Base-by-base conservation (phyloP, 2,113 vertebrate species). In the Hippocampus abdominalis region DNA sequence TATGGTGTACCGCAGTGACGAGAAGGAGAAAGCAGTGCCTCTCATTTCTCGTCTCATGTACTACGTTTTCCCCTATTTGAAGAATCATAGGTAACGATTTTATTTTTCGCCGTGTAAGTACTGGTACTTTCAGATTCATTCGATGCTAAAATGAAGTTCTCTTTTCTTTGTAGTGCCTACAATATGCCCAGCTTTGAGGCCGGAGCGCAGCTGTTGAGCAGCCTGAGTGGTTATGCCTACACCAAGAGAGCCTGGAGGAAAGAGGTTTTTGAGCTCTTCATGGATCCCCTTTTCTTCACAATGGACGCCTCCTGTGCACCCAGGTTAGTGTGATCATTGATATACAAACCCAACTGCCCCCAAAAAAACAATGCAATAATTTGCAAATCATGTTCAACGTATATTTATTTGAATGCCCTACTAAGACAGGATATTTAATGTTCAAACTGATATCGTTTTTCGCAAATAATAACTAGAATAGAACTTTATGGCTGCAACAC, bases 191-290 rank as follows among this genome's bases (percentile, higher is more conserved):
- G 97, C 89, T 99, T 98, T 79, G 93, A 94, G 73, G 96, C 96
- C 0, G 88, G 94, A 0, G 89, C 95, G 66, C 96, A 96, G 90
- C 91, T 99, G 70, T 93, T 99, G 74, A 95, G 94, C 89, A 95
- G 92, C 53, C 91, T 99, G 60, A 99, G 96, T 32, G 96, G 97
- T n/a, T 99, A 99, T 0, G 95, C 96, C 68, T 99, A 98, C 39
- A 98, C 96, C 23, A 98, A 98, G 72, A 84, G 97, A 32, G 94
- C 97, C 59, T 99, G 97, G 97, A 98, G 90, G 80, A 99, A 98
- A 75, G 97, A 98, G 70, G 97, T 93, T 71, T 90, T 96, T 23
- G 97, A 99, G 16, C 81, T 99, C 63, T 98, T 92, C 75, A 91
- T 98, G 95, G 97, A 98, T 82, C 95, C 97, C 0, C 81, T 94